Evolutionary conservation across 2,888 invertebrate genomes (phyloP), one percentile per base, ranked within the genome.

Genomic region (Odiellus spinosus): DNA sequence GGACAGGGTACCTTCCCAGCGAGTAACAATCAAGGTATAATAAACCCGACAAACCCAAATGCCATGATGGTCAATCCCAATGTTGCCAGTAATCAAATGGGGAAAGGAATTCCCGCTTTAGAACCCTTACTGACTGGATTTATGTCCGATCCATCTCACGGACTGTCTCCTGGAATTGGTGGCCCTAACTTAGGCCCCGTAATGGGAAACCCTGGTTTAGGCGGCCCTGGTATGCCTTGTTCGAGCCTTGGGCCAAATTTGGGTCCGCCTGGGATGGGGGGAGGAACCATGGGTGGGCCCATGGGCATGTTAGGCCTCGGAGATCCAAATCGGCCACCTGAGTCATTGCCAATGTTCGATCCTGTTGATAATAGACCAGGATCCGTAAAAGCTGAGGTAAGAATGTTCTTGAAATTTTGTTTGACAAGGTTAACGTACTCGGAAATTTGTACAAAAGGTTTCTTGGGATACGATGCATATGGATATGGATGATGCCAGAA

Each of bases 401-500:
- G 8, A 26, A 26, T 6, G 26, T 26, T 26, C 26, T 26, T 6
- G 26, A 8, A 8, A 8, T 26, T 26, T 26, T 8, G 26, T 6
- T 26, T 26, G 26, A 26, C 4, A 26, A 4, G 26, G 26, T 26
- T 26, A 26, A 26, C 26, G 26, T 8, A 26, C 26, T n/a, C n/a
- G n/a, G n/a, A n/a, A n/a, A n/a, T n/a, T 26, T 26, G 26, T 26
- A 26, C 4, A 26, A 26, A 26, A 53, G 53, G 44, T 42, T n/a
- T 40, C 53, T 20, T 53, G 53, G 53, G 64, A 65, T 40, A 62
- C 63, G 44, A 15, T 18, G 8, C 63, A 64, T 50, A 62, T 63
- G 45, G 65, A 64, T 50, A 59, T 64, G 52, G 67, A 67, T 46
- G 64, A 66, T 44, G 63, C 63, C 38, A 61, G 88, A 69, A 87